Percentiles rank a stretch among this genome's conserved stretches.
These are phyloP conservation scores for Bradypus variegatus DNA, from an alignment of 2,797 vertebrate genomes.

Conservation along the genomic window DNA sequence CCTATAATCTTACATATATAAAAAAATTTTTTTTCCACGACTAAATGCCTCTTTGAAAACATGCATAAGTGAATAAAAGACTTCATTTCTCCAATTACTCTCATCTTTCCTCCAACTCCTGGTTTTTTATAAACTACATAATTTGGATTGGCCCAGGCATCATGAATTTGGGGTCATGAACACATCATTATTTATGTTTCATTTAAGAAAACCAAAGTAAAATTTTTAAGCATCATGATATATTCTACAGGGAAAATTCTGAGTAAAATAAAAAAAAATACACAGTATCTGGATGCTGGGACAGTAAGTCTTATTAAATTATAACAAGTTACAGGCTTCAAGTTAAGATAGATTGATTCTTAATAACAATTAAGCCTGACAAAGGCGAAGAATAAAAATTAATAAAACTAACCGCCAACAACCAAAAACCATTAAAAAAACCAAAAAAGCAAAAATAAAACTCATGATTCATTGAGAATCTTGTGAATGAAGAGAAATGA, in stretches of 20 bases:
- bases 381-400: neutral
- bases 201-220: neutral
- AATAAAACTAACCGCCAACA: neutral
- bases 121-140: neutral
- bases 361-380: neutral
- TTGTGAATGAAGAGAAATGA: neutral
- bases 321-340: neutral
- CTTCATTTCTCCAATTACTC: neutral
- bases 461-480: neutral
- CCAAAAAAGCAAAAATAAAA: neutral
- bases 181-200: neutral
- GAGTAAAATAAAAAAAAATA: constrained; percentile 6
- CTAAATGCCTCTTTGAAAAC: neutral
- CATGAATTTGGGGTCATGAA: neutral
- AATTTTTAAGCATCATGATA: neutral
- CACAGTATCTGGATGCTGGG: neutral
- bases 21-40: neutral
- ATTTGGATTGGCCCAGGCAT: neutral
- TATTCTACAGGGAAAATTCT: neutral
- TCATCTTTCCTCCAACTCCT: neutral
- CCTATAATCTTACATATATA: neutral
- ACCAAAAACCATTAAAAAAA: neutral
- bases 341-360: neutral
- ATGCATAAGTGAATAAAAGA: neutral
- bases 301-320: neutral